Evolutionary conservation across 1,140 invertebrate species (phyloP).

Genomic region (Drosophila nebulosa): DNA sequence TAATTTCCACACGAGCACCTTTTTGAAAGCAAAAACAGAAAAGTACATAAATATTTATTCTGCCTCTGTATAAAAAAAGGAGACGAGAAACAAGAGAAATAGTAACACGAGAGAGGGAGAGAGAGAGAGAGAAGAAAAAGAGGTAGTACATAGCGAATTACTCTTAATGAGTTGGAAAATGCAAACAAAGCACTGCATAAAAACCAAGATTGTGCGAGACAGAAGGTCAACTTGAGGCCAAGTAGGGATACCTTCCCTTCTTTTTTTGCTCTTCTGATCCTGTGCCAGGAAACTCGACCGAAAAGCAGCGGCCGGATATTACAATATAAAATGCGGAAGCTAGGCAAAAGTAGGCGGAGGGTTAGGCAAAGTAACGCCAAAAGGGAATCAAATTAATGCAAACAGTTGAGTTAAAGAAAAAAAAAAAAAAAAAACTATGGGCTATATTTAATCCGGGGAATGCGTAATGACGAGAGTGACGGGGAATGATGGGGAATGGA

Average conservation of each 20-base stretch:
- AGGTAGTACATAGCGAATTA: conserved; percentile 47
- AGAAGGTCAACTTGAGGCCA: background rate
- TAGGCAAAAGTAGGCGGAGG: conserved; percentile 1
- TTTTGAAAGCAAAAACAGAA: conserved; percentile 16
- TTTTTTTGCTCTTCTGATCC: background rate
- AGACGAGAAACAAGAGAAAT: no score
- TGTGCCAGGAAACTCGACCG: conserved; percentile 9
- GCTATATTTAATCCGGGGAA: background rate
- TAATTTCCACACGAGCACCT: conserved; percentile 60
- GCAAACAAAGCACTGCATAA: conserved; percentile 59
- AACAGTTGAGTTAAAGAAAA: conserved; percentile 22
- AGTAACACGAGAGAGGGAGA: background rate
- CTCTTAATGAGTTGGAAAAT: conserved; percentile 68
- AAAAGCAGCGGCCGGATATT: conserved; percentile 44
- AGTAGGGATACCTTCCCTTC: background rate
- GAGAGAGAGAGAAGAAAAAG: conserved; percentile 9
- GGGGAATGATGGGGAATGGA: background rate
- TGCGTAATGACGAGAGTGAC: no score
- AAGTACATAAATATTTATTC: conserved; percentile 34
- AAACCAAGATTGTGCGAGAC: conserved; percentile 4
- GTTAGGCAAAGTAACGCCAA: conserved; percentile 1
- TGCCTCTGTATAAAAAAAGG: background rate
- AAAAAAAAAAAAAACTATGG: conserved; percentile 42
- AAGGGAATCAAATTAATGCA: conserved; percentile 64
- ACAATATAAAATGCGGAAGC: conserved; percentile 49